Conservation (phyloP, 2,797 vertebrate genomes). For the Pogoniulus pusillus region DNA sequence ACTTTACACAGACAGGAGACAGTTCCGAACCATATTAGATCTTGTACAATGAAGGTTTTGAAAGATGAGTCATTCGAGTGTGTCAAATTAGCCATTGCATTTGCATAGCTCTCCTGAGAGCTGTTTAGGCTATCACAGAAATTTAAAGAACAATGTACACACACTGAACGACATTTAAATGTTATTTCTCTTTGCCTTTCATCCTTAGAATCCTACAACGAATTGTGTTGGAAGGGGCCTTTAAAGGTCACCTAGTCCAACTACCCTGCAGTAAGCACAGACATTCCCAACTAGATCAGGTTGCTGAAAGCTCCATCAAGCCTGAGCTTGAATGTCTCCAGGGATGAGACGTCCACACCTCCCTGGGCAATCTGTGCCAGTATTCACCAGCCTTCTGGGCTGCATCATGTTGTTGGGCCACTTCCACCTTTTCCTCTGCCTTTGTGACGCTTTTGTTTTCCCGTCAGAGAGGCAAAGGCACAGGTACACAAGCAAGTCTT, state of each 20-base stretch:
- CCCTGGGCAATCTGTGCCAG: too few species aligned
- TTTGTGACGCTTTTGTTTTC: neutral
- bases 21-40: constrained; percentile 36
- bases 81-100: constrained; percentile 65
- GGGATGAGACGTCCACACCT: too few species aligned
- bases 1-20: neutral
- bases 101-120: constrained; percentile 52
- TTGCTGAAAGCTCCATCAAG: too few species aligned
- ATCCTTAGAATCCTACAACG: neutral
- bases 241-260: too few species aligned
- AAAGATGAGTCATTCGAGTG: constrained; percentile 50
- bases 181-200: constrained; percentile 9
- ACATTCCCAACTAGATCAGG: too few species aligned
- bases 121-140: neutral
- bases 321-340: too few species aligned
- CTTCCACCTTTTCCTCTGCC: too few species aligned
- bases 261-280: too few species aligned
- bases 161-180: neutral
- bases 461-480: neutral
- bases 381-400: too few species aligned
- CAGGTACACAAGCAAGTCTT: neutral
- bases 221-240: too few species aligned
- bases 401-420: too few species aligned
- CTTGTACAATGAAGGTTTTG: constrained; percentile 41
- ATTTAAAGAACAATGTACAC: neutral